phyloP scores from a whole-genome alignment of 2,888 invertebrate species.

The Acronicta leporina region DNA sequence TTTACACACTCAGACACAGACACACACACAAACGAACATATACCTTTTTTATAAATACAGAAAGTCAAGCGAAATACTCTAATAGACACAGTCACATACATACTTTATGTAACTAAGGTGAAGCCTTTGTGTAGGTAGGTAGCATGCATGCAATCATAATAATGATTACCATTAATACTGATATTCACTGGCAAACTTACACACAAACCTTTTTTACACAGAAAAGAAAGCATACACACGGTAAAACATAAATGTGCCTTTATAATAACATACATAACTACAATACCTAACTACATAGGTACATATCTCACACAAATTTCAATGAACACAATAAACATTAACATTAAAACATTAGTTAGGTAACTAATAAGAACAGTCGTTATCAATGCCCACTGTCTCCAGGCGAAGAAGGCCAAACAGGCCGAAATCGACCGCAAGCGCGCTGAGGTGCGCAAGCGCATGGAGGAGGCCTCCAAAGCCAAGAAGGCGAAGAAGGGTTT shows the following conservation, averaged over 20 bases:
- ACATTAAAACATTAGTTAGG: conserved; percentile 32
- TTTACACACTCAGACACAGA: conserved; percentile 7
- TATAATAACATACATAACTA: not conserved
- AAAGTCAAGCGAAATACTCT: too few relatives aligned
- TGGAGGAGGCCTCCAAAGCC: conserved; percentile 99
- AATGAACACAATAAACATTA: conserved; percentile 7
- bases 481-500: conserved; percentile 99
- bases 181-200: not conserved
- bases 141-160: too few relatives aligned
- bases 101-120: too few relatives aligned
- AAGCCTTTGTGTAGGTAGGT: too few relatives aligned
- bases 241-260: conserved; percentile 1
- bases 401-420: conserved; percentile 99
- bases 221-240: not conserved
- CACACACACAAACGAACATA: too few relatives aligned
- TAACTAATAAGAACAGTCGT: conserved; percentile 39
- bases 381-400: conserved; percentile 75
- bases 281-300: not conserved
- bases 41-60: too few relatives aligned
- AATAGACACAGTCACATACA: too few relatives aligned
- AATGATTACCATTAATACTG: too few relatives aligned
- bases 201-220: not conserved
- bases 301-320: not conserved
- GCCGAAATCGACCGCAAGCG: conserved; percentile 99
- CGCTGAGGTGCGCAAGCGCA: conserved; percentile 99